Evolutionary conservation across 2,113 vertebrate genomes (phyloP), one percentile per base, ranked within the genome.

Genomic region (Nothobranchius kuhntae): DNA sequence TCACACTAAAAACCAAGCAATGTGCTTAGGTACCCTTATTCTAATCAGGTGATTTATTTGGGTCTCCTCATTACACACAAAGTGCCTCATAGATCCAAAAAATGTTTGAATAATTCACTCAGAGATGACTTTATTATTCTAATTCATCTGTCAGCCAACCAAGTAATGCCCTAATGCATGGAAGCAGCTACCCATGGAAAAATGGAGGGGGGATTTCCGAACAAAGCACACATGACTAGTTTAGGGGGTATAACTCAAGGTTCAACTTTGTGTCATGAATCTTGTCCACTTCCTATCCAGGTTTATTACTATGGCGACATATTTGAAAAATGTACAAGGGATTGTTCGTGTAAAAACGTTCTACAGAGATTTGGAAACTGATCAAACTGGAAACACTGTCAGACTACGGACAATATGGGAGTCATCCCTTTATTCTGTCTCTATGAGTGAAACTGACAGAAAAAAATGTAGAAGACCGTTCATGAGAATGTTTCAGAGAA

Each of bases 21-120:
- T 59, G 45, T 3, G 7, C 13, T 64, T 46, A 24, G 40, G 42
- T 57, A 44, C 46, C 12, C 53, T 44, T 62, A 52, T 61, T 56
- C 7, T 74, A 61, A 61, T 62, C 17, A 17, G 2, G 2, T 45
- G 15, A 60, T 74, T 75, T 68, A 51, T 63, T 52, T 62, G 38
- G 10, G 36, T 59, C 44, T 38, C 21, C 14, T 56, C 12, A 21
- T 60, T 57, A 58, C 53, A 67, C 24, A 46, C 50, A 69, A 60
- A 64, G 21, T 54, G 51, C n/a, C 10, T 7, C 63, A 21, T 48
- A 53, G 13, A 66, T 59, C 5, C 42, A 47, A 65, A 24, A 68
- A 14, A 69, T 38, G n/a, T 56, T 62, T 61, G 11, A 62, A 45
- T 61, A 61, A 72, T 42, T 72, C 52, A 65, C 14, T 56, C 30